Percentiles rank a stretch among this genome's conserved stretches.
These are phyloP conservation scores for Bos taurus DNA, from an alignment of 2,113 vertebrate species.

Conservation along the genomic window ARS-UCD2.0 NC_037334.1:45070501-45071000, in stretches of 20 bases:
- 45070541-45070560: background rate
- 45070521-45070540: background rate
- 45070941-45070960: background rate
- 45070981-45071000: background rate
- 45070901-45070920: background rate
- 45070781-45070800: background rate
- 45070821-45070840: too few relatives aligned
- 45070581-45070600: background rate
- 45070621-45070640: background rate
- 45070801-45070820: background rate
- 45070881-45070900: background rate
- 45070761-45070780: too few relatives aligned
- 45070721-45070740: background rate
- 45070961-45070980: rapidly evolving
- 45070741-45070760: background rate
- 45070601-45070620: rapidly evolving
- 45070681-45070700: background rate
- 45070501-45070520: background rate
- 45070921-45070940: background rate
- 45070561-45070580: background rate
- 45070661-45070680: background rate
- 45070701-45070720: background rate
- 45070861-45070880: background rate
- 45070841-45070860: background rate
- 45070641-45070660: background rate